Conservation (phyloP, 1,140 invertebrate genomes). For the Conopomorpha cramerella region DNA sequence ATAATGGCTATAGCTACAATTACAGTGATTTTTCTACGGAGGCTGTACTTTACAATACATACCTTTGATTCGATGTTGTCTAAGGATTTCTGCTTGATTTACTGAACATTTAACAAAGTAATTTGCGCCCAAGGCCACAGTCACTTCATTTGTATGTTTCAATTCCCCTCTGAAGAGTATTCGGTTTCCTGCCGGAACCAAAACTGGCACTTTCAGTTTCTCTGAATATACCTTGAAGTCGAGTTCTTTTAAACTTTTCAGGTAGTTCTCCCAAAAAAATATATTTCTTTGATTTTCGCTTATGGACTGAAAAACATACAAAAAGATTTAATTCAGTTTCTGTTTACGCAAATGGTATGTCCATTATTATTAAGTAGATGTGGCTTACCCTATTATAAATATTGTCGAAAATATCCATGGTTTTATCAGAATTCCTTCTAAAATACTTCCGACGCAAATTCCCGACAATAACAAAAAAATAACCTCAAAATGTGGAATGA, state of each 20-base stretch:
- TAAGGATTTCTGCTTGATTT: constrained; percentile 67
- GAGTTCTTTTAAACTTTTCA: constrained; percentile 23
- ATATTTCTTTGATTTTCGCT: constrained; percentile 34
- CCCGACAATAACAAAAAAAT: background rate
- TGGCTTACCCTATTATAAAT: constrained; percentile 13
- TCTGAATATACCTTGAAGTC: constrained; percentile 33
- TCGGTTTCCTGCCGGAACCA: constrained; percentile 69
- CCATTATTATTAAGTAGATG: background rate
- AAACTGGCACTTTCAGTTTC: constrained; percentile 46
- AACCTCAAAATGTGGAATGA: background rate
- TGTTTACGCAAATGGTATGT: constrained; percentile 1
- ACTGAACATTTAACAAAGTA: constrained; percentile 75
- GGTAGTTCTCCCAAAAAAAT: constrained; percentile 39
- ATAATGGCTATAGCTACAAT: too few species aligned
- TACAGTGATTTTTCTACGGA: too few species aligned
- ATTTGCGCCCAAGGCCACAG: constrained; percentile 72
- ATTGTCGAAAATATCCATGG: constrained; percentile 13
- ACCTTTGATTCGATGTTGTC: constrained; percentile 66
- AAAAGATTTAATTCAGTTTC: constrained; percentile 9
- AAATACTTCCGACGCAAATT: background rate
- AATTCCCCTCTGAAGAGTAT: constrained; percentile 73
- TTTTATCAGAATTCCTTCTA: background rate
- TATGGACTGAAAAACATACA: constrained; percentile 24
- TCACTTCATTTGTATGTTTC: constrained; percentile 77
- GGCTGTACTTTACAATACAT: too few species aligned